Conservation (phyloP, 2,888 invertebrate genomes). For the Eumerus sabulonum region DNA sequence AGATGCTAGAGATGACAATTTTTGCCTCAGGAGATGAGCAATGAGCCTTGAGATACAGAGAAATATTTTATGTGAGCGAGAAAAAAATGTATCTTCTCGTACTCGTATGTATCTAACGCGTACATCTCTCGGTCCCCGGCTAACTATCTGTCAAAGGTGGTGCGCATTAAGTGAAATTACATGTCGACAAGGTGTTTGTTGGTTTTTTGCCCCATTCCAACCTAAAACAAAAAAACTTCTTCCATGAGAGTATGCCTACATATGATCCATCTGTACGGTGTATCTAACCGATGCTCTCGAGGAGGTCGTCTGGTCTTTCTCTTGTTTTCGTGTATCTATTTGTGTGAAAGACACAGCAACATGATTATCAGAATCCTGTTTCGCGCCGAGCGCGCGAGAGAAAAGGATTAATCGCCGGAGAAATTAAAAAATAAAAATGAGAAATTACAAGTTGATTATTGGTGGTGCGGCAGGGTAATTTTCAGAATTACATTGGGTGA, state of each 20-base stretch:
- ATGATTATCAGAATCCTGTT: conserved; percentile 63
- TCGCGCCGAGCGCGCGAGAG: not conserved
- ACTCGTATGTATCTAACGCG: conserved; percentile 51
- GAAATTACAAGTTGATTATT: conserved; percentile 68
- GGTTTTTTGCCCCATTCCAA: conserved; percentile 54
- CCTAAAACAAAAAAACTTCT: too few species aligned
- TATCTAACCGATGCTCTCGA: not conserved
- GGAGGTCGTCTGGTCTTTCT: not conserved
- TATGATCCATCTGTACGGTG: not conserved
- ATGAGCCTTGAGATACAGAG: conserved; percentile 17
- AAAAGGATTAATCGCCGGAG: conserved; percentile 64
- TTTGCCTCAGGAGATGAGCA: conserved; percentile 50
- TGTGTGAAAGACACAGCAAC: not conserved
- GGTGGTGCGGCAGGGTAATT: conserved; percentile 67
- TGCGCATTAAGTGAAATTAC: conserved; percentile 69
- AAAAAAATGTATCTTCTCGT: not conserved
- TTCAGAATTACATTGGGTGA: conserved; percentile 64
- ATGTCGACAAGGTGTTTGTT: conserved; percentile 69
- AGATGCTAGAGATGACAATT: conserved; percentile 56
- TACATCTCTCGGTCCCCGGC: conserved; percentile 41
- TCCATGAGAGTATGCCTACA: conserved; percentile 9
- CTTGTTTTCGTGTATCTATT: not conserved
- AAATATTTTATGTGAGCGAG: too few species aligned
- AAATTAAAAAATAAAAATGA: conserved; percentile 64
- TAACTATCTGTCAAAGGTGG: conserved; percentile 69